Percentiles rank a stretch among this genome's conserved stretches.
These are phyloP conservation scores for Thunnus thynnus DNA, from an alignment of 2,113 vertebrate genomes.

Conservation along the genomic window DNA sequence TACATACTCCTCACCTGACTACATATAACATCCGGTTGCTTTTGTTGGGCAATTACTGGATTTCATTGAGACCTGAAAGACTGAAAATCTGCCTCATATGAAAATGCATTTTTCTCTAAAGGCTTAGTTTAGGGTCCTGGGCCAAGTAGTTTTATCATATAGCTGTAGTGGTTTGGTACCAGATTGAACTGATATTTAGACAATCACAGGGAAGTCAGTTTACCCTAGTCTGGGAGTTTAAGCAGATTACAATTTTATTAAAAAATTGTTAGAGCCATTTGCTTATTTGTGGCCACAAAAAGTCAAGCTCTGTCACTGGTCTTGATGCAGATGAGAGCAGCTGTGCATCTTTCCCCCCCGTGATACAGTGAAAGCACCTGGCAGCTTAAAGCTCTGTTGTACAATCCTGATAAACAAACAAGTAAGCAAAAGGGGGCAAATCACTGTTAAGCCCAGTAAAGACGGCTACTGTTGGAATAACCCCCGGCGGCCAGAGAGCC, in stretches of 20 bases:
- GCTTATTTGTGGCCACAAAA: conserved; percentile 15
- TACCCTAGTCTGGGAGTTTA: conserved; percentile 45
- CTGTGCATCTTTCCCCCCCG: conserved; percentile 31
- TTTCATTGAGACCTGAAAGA: background rate
- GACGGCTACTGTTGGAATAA: conserved; percentile 41
- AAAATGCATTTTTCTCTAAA: conserved; percentile 25
- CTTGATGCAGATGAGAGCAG: conserved; percentile 45
- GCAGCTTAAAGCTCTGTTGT: conserved; percentile 55
- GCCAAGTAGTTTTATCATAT: conserved; percentile 27
- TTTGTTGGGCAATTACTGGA: background rate
- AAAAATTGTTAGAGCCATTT: conserved; percentile 33
- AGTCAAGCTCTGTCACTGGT: background rate
- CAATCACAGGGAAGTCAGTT: conserved; percentile 32
- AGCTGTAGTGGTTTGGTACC: conserved; percentile 30
- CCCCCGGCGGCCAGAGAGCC: conserved; percentile 4
- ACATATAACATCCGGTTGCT: background rate
- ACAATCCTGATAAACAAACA: conserved; percentile 76
- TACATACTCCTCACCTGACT: background rate
- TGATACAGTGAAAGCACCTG: conserved; percentile 71
- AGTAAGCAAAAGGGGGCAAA: conserved; percentile 71
- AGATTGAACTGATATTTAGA: conserved; percentile 46
- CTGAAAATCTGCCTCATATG: background rate
- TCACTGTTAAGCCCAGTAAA: conserved; percentile 64
- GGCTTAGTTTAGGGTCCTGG: conserved; percentile 18
- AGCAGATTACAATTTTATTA: conserved; percentile 61